Base-by-base conservation (phyloP, 2,888 invertebrate genomes). In the Actias luna region DNA sequence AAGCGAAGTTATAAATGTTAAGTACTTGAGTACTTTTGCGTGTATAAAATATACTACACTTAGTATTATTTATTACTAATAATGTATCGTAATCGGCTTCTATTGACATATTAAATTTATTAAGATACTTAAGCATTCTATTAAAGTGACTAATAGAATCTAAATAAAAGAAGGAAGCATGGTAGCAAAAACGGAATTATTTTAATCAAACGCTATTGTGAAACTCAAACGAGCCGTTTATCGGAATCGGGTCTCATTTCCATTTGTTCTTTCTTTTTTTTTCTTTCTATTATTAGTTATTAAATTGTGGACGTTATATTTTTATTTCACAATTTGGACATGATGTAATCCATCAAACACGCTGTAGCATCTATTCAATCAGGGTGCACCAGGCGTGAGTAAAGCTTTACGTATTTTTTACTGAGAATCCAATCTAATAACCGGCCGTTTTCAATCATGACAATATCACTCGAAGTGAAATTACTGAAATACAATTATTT, bases 321-420 rank as follows among this genome's bases (percentile, higher is more conserved):
- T 18, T 62, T 46, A 50, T 62, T 58, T 59, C 27, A 59, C 59
- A 35, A 35, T 59, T 59, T 57, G 16, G 16, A 29, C 29, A 55
- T 55, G 55, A 27, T 59, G 42, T 18, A 27, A 39, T 39, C 16
- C 12, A 29, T 60, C 46, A 60, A 29, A 29, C 31, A 29, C 7
- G 29, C 52, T 29, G 27, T 55, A 29, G n/a, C n/a, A 8, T 55
- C 55, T 55, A n/a, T 55, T 29, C 29, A n/a, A 29, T 29, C 29
- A 18, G 14, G 16, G 29, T 55, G n/a, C 16, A 55, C 27, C n/a
- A 29, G 27, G 16, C 52, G 29, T 8, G 25, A 50, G 3, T 50
- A n/a, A 5, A 33, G 33, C 27, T 52, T 27, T 52, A 2, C 0
- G 1, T 5, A 29, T n/a, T 14, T 29, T 0, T 52, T 52, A 10